phyloP scores from a whole-genome alignment of 2,888 invertebrate species.

The Pyrochroa serraticornis region DNA sequence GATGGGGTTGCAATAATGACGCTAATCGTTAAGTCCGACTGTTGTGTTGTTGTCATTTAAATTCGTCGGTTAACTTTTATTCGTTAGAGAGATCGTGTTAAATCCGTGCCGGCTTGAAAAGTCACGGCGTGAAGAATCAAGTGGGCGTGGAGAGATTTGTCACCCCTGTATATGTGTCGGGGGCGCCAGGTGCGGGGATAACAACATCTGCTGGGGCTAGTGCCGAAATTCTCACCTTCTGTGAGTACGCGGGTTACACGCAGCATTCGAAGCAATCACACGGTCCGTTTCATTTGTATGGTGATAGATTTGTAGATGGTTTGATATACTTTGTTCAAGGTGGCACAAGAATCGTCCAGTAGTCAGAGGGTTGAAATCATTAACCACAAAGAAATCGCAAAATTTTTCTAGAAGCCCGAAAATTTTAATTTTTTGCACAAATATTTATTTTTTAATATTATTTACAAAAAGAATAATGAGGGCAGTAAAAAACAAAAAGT shows the following conservation, averaged over 20 bases:
- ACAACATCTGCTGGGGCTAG: constrained; percentile 31
- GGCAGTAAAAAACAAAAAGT: too few relatives aligned
- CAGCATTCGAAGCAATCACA: constrained; percentile 20
- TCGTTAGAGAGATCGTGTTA: constrained; percentile 43
- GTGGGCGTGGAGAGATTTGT: constrained; percentile 59
- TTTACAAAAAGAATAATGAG: too few relatives aligned
- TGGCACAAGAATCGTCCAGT: not conserved
- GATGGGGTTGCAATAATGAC: too few relatives aligned
- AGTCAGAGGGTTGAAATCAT: too few relatives aligned
- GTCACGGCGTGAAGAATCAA: constrained; percentile 59
- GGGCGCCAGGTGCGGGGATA: constrained; percentile 38
- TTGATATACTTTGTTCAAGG: constrained; percentile 22
- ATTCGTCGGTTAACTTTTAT: constrained; percentile 37
- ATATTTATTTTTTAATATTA: too few relatives aligned
- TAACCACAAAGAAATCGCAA: too few relatives aligned
- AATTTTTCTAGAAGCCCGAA: too few relatives aligned
- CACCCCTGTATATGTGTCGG: constrained; percentile 48
- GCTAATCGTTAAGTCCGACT: not conserved
- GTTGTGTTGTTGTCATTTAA: constrained; percentile 25
- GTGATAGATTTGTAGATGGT: constrained; percentile 5
- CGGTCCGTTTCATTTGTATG: constrained; percentile 25
- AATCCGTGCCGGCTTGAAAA: constrained; percentile 59
- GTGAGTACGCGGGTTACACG: not conserved
- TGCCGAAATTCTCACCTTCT: constrained; percentile 15
- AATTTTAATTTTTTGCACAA: too few relatives aligned